phyloP scores from a whole-genome alignment of 2,113 vertebrate species.

The Misgurnus mizolepis region DNA sequence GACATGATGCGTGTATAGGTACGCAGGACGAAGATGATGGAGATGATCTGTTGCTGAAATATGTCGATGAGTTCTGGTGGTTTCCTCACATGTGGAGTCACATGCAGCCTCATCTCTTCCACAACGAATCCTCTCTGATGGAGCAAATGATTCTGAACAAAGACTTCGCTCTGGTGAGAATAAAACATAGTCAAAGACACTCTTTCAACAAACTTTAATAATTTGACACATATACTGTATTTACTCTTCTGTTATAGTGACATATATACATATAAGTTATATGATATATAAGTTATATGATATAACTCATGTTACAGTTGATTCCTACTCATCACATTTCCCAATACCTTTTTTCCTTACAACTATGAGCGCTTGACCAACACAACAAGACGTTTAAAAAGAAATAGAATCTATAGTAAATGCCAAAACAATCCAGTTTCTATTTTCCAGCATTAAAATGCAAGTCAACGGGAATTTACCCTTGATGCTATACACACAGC shows the following conservation, averaged over 20 bases:
- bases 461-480: neutral
- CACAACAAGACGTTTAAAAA: neutral
- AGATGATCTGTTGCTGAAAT: slow-evolving; percentile 86
- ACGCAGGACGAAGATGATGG: slow-evolving; percentile 90
- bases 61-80: slow-evolving; percentile 97
- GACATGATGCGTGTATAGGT: slow-evolving; percentile 68
- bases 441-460: neutral
- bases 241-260: too few relatives aligned
- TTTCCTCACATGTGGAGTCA: slow-evolving; percentile 99
- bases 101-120: slow-evolving; percentile 98
- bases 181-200: neutral
- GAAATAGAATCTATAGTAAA: too few relatives aligned
- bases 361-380: too few relatives aligned
- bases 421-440: neutral
- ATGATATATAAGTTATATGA: too few relatives aligned
- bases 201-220: too few relatives aligned
- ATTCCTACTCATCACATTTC: too few relatives aligned
- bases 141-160: slow-evolving; percentile 99
- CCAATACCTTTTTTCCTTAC: too few relatives aligned
- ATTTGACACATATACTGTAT: too few relatives aligned
- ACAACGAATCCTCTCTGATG: slow-evolving; percentile 92
- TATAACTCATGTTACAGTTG: too few relatives aligned
- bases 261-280: too few relatives aligned
- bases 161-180: slow-evolving; percentile 93
- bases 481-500: neutral